phyloP scores from a whole-genome alignment of 1,140 invertebrate species.

The Leptinotarsa texana region DNA sequence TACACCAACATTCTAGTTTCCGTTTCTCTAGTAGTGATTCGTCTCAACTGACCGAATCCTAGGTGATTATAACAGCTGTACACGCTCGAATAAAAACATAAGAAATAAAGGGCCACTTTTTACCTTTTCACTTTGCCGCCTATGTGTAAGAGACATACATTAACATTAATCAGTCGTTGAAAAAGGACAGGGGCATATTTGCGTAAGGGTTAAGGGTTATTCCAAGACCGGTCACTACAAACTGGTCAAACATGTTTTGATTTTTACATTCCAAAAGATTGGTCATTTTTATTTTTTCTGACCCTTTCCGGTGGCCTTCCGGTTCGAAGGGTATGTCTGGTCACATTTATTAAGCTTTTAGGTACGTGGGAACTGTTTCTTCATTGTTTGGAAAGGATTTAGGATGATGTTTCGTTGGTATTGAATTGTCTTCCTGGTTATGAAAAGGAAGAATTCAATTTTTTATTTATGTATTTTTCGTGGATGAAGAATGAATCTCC shows the following conservation, averaged over 20 bases:
- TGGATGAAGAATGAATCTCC: too few species aligned
- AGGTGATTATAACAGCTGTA: constrained; percentile 21
- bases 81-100: constrained; percentile 14
- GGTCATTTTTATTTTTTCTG: constrained; percentile 30
- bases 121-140: constrained; percentile 28
- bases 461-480: too few species aligned
- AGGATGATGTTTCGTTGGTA: too few species aligned
- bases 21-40: not conserved
- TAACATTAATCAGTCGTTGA: not conserved
- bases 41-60: constrained; percentile 9
- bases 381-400: constrained; percentile 6
- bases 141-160: constrained; percentile 18
- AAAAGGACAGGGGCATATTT: constrained; percentile 10
- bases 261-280: constrained; percentile 33
- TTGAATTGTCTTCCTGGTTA: too few species aligned
- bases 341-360: constrained; percentile 20
- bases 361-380: constrained; percentile 24
- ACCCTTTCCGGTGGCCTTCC: constrained; percentile 22
- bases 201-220: constrained; percentile 26
- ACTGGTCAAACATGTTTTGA: constrained; percentile 45
- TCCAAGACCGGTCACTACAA: constrained; percentile 26
- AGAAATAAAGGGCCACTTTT: constrained; percentile 28
- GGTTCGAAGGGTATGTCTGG: constrained; percentile 25
- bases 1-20: too few species aligned
- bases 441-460: too few species aligned